Base-by-base conservation (phyloP, 1,140 invertebrate genomes). In the Calephelis nemesis region DNA sequence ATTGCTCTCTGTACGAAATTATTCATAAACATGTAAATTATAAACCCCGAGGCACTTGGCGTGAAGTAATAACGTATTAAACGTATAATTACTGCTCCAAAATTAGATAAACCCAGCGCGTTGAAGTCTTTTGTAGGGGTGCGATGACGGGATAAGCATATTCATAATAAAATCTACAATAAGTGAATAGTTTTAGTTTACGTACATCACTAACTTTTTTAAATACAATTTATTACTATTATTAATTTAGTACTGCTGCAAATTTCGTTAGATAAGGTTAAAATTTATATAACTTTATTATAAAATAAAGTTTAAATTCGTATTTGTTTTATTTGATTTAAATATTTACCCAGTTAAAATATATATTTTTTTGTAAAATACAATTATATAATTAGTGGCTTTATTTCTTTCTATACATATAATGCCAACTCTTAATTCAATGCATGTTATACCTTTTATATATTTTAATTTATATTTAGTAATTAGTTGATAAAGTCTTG, bases 71-170 rank as follows among this genome's bases (percentile, higher is more conserved):
- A 65, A 13, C 47, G 49, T 39, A 64, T 19, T 58, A 52, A 62
- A 50, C n/a, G 19, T 49, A 47, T 73, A 70, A 73, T 69, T 72
- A 75, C 42, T 9, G 8, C 65, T 71, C 72, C 47, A 66, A 65
- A 73, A 73, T 73, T 66, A 47, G 63, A 58, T 10, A 47, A 40
- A 63, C 5, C 42, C 10, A 68, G 73, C 83, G 81, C 85, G 85
- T 88, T 88, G 85, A 88, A 82, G 83, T 87, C 86, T 86, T 79
- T 75, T 79, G 63, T 76, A 10, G 39, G 49, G 64, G 12, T 39
- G 39, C 19, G n/a, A 10, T 45, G 62, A 48, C 42, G 45, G 42
- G 39, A 15, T 63, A 30, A 54, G 7, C 52, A 54, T 13, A 5
- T 54, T 54, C 52, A 19, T 54, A 7, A 45, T 7, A 45, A 45